phyloP scores from a whole-genome alignment of 2,888 invertebrate genomes.

The Cistogaster globosa region DNA sequence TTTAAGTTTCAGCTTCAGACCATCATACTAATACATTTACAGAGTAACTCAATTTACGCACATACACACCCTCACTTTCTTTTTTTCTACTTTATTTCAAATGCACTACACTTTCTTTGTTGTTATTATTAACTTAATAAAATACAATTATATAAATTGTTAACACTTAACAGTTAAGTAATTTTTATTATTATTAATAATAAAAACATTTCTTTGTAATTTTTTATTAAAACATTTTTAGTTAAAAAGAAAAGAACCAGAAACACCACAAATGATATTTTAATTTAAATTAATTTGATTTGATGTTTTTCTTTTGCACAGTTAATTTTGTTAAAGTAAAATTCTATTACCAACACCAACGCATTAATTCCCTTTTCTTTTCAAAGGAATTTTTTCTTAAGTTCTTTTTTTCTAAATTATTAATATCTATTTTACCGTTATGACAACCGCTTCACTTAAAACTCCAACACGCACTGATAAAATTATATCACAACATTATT shows the following conservation, averaged over 20 bases:
- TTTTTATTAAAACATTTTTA: constrained; percentile 8
- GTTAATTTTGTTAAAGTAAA: constrained; percentile 3
- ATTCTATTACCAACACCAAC: constrained; percentile 65
- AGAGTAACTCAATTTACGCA: neutral
- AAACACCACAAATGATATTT: neutral
- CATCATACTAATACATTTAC: constrained; percentile 17
- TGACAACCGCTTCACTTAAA: constrained; percentile 77
- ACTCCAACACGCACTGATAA: constrained; percentile 79
- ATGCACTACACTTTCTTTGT: constrained; percentile 16
- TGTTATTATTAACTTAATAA: constrained; percentile 9
- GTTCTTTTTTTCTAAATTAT: neutral
- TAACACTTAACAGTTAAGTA: neutral
- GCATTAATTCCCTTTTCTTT: constrained; percentile 41
- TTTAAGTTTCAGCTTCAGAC: constrained; percentile 47
- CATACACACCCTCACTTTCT: constrained; percentile 18
- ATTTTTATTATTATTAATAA: constrained; percentile 15
- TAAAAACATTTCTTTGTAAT: constrained; percentile 4
- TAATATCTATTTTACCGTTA: constrained; percentile 23
- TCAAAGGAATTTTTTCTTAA: constrained; percentile 5
- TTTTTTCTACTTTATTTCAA: constrained; percentile 11
- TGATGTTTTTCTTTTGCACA: constrained; percentile 14
- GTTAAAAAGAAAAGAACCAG: no score
- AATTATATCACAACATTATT: constrained; percentile 66
- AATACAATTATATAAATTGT: constrained; percentile 41
- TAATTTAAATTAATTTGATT: constrained; percentile 8